These are phyloP conservation scores for Xestia ashworthii DNA, from an alignment of 2,888 invertebrate species.

Conservation along the genomic window DNA sequence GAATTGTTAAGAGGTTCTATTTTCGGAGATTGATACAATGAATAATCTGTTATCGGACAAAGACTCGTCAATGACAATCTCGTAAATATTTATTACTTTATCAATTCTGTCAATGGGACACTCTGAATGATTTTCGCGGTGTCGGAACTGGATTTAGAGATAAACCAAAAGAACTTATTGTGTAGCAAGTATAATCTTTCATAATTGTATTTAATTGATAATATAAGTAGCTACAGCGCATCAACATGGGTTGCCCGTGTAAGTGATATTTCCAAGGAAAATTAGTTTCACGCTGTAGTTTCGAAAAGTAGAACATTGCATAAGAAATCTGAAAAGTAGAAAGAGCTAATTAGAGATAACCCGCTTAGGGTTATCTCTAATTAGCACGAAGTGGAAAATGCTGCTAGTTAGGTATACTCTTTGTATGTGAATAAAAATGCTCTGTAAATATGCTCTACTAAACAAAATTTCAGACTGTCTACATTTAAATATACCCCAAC, in stretches of 20 bases:
- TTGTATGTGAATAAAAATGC: not conserved
- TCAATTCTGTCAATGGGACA: conserved; percentile 42
- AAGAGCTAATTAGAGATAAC: no score
- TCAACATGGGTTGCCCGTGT: not conserved
- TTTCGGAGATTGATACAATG: conserved; percentile 83
- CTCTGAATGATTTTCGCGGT: conserved; percentile 13
- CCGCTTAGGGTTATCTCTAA: conserved; percentile 13
- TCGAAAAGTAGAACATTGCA: not conserved
- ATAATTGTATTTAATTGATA: not conserved
- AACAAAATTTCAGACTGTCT: not conserved
- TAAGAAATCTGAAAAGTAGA: conserved; percentile 16
- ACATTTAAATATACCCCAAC: not conserved
- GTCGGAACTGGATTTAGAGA: not conserved
- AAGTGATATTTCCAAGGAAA: not conserved
- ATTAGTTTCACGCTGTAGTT: not conserved
- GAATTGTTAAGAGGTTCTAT: conserved; percentile 83
- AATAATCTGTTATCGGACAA: conserved; percentile 86
- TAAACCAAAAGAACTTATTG: not conserved
- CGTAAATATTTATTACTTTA: conserved; percentile 57
- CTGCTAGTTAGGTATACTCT: conserved; percentile 1
- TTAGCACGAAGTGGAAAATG: conserved; percentile 17
- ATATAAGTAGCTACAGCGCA: not conserved
- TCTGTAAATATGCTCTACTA: not conserved
- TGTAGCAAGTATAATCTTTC: not conserved
- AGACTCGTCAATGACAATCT: conserved; percentile 76